phyloP scores from a whole-genome alignment of 2,888 invertebrate genomes.

The Isotomurus palustris region DNA sequence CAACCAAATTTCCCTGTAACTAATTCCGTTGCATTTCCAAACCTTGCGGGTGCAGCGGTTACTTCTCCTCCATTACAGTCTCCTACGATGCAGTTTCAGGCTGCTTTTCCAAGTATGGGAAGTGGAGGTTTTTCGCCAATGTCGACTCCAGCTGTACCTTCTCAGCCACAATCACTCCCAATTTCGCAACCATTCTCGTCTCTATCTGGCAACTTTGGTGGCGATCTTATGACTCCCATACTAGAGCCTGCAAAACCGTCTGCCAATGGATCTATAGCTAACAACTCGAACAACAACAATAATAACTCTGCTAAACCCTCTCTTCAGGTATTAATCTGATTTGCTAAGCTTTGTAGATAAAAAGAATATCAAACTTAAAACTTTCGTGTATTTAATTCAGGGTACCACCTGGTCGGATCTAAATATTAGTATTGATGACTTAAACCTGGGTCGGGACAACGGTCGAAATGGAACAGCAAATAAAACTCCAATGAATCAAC shows the following conservation, averaged over 20 bases:
- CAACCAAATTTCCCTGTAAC: conserved; percentile 27
- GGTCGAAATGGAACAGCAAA: conserved; percentile 26
- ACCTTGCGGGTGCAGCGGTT: conserved; percentile 10
- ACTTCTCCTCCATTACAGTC: conserved; percentile 30
- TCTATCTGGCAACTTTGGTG: no score
- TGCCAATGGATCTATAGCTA: conserved; percentile 25
- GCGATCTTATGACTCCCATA: conserved; percentile 19
- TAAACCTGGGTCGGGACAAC: conserved; percentile 39
- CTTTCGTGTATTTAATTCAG: conserved; percentile 14
- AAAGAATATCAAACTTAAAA: not conserved
- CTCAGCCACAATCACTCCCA: conserved; percentile 22
- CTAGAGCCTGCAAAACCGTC: conserved; percentile 24
- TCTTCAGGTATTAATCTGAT: conserved; percentile 32
- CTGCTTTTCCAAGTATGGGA: conserved; percentile 18
- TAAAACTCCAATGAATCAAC: conserved; percentile 44
- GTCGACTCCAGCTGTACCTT: conserved; percentile 19
- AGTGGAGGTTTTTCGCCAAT: conserved; percentile 20
- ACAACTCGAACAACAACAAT: conserved; percentile 37
- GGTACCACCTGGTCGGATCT: conserved; percentile 46
- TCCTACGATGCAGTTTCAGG: conserved; percentile 2
- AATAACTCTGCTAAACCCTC: conserved; percentile 42
- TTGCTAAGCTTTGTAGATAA: not conserved
- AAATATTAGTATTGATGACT: conserved; percentile 42
- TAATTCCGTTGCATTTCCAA: conserved; percentile 26
- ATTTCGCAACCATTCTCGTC: conserved; percentile 13